Evolutionary conservation across 2,797 vertebrate species (phyloP), one percentile per base, ranked within the genome.

Genomic region (Bryconaethiops microstoma): DNA sequence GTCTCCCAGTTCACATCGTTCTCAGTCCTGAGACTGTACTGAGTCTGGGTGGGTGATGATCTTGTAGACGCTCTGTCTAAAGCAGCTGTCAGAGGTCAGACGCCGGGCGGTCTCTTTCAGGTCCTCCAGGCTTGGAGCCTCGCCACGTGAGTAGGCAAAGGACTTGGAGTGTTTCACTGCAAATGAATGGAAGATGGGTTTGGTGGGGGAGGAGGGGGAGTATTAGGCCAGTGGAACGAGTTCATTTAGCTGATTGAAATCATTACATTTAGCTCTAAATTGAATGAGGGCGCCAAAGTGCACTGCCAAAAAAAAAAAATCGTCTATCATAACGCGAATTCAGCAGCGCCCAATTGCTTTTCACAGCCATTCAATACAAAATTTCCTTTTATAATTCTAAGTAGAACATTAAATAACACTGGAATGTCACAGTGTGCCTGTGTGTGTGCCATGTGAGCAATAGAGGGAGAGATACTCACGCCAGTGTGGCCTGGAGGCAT

Each of bases 131-230:
- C 92, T 94, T 86, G 90, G 85, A 67, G 89, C 88, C 21, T 96
- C 95, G 0, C 88, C 25, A 0, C 88, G 90, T 0, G 94, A 88
- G 6, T 94, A 91, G 42, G 94, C 93, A 79, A 97, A 97, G 0
- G 97, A 98, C 89, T 96, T 95, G 1, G 97, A 98, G 55, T 97
- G 97, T 89, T 96, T 96, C 86, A 97, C 97, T 99, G 94, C 40
- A 8, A 48, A 57, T 60, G 52, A 39, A 39, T 7, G 12, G 71
- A 19, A 19, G 2, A 16, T 8, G 19, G 17, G 29, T 4, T 0
- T 9, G 21, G 29, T 17, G 55, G 19, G 14, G 42, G 40, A n/a
- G n/a, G n/a, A n/a, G n/a, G n/a, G n/a, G n/a, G n/a, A n/a, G n/a
- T n/a, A n/a, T n/a, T n/a, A n/a, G 23, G 8, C n/a, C 1, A 25